Base-by-base conservation (phyloP, 2,797 vertebrate genomes). In the Sciurus vulgaris region DNA sequence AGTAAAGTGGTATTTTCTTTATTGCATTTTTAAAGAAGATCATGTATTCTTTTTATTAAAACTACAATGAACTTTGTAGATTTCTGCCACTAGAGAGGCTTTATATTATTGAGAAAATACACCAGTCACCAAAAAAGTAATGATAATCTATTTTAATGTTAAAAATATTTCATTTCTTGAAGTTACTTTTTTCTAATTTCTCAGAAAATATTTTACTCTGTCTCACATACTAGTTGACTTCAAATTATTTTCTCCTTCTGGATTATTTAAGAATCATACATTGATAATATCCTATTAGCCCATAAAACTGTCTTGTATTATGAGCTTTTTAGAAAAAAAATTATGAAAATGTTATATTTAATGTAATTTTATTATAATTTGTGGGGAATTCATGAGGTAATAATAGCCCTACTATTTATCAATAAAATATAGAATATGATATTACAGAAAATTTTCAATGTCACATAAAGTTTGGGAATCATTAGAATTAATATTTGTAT, bases 1-100 rank as follows among this genome's bases (percentile, higher is more conserved):
- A 91, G 10, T n/a, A 92, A 95, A 93, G 92, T 44, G 63, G 47
- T 89, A 88, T 94, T 95, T 86, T 51, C 33, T 74, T 96, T 91
- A 95, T 76, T 89, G n/a, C 1, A 92, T 72, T 85, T 90, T 96
- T 59, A 79, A 61, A 96, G 11, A 93, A 84, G 22, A 63, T 85
- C 30, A 84, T 91, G 26, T 38, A 81, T 90, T 95, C 26, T 47
- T 94, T 94, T 92, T 85, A 85, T 88, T 72, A 95, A 0, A 85
- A 65, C 18, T 76, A 51, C 54, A 72, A 28, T 77, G 61, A 81
- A 88, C 28, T 94, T 83, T 91, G 24, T 81, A 92, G 72, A 77
- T 74, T 74, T 86, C 28, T 85, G 44, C 9, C 24, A 91, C 51
- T 61, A 26, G 10, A 86, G 28, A 91, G 5, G 8, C 10, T 95